Base-by-base conservation (phyloP, 2,888 invertebrate species). In the Oscheius onirici region DNA sequence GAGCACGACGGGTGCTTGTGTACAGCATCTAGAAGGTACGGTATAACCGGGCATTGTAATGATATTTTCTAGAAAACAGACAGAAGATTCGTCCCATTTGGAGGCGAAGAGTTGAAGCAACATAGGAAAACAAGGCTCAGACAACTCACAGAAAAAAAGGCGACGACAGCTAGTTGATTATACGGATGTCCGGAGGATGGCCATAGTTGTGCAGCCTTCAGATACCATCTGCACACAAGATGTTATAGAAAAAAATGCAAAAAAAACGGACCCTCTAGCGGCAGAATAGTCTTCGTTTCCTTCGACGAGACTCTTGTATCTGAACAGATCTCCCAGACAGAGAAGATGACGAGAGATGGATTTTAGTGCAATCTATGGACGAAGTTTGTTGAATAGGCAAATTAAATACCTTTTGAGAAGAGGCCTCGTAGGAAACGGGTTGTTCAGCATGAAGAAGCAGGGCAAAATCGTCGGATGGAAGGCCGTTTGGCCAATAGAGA, bases 141-240 rank as follows among this genome's bases (percentile, higher is more conserved):
- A 72, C 52, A 44, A 71, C 73, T 61, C 63, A 82, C 82, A 65
- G 90, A 89, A 78, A 89, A 89, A 28, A 89, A 92, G 1, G 96
- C 94, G 86, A 97, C 90, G 82, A 97, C 91, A 26, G 95, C 97
- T 82, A 97, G 89, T 88, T 97, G 96, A 89, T 96, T 94, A 88
- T 96, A 97, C 0, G 96, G 95, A 79, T 94, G 91, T 63, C 96
- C 96, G 90, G 95, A 95, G 89, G 94, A 94, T 10, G 97, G 95
- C 89, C 95, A 94, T 51, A 96, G 92, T 89, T 93, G 93, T 88
- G 95, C 94, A 13, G 97, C 95, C 90, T 94, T 94, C 74, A 94
- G 92, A 88, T 97, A 97, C 58, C 60, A 95, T 85, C 93, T 92
- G 88, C 71, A 85, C 8, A 40, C 15, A 6, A n/a, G 10, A 46